A percentile compares a stretch with the other conserved stretches of the same genome.
phyloP scores from a whole-genome alignment of 2,888 invertebrate species.

The Scaeva pyrastri region DNA sequence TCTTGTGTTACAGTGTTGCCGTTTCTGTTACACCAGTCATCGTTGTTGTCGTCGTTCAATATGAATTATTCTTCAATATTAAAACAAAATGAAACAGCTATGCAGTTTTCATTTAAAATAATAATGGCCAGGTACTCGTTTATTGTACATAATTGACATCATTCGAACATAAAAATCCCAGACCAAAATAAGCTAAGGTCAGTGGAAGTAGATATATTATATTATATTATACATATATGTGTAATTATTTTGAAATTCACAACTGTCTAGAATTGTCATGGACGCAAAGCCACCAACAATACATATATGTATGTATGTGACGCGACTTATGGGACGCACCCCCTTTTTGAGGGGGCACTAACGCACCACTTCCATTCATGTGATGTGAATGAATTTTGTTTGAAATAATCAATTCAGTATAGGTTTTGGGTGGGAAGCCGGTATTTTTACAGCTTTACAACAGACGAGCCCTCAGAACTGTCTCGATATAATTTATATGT shows the following conservation, averaged over 20 bases:
- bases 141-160: slow-evolving; percentile 13
- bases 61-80: not conserved
- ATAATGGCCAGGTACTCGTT: too few relatives aligned
- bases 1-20: too few relatives aligned
- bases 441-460: slow-evolving; percentile 11
- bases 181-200: slow-evolving; percentile 15
- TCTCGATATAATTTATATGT: not conserved
- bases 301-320: too few relatives aligned
- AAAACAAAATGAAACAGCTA: not conserved
- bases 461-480: slow-evolving; percentile 21
- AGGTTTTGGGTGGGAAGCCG: not conserved
- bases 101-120: slow-evolving; percentile 15
- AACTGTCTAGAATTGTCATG: slow-evolving; percentile 1
- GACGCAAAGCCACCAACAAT: not conserved
- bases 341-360: not conserved
- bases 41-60: not conserved
- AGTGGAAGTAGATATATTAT: not conserved
- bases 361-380: slow-evolving; percentile 2
- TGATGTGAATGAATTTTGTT: slow-evolving; percentile 4
- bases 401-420: not conserved
- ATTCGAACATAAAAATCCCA: not conserved
- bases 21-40: not conserved
- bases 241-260: not conserved
- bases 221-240: not conserved
- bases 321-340: not conserved